Base-by-base conservation (phyloP, 1,140 invertebrate genomes). In the Littorina saxatilis region DNA sequence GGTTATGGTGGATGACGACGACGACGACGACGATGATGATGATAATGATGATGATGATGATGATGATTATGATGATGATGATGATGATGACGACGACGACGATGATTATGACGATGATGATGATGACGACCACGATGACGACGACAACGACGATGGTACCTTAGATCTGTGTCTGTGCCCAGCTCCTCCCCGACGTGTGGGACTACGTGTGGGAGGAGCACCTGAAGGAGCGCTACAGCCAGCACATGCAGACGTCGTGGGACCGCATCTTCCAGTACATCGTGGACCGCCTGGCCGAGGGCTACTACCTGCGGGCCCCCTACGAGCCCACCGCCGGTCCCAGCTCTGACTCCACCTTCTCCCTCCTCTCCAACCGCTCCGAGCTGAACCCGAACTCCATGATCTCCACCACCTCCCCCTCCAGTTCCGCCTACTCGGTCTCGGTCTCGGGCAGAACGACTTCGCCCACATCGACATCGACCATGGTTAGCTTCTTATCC, bases 141-240 rank as follows among this genome's bases (percentile, higher is more conserved):
- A 5, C 43, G 5, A 47, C 7, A 9, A 9, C 17, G 7, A 47
- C 17, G 43, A 9, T 47, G 43, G 5, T 47, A 5, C 43, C 43
- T 17, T 17, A 5, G 17, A 47, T 9, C 43, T 47, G 43, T 23
- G 55, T 23, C 17, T 27, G 55, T 7, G 7, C n/a, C n/a, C 61
- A 66, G 61, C 13, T 11, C 7, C 61, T 66, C 9, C 61, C 61
- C 27, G 61, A 23, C 61, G n/a, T 4, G 4, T 66, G 61, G 61
- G n/a, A 27, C 29, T 66, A 32, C 32, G 61, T 66, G 61, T 66
- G 61, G 61, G 61, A 66, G 61, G 61, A 66, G 0, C 61, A 66
- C 27, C 61, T 66, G 5, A 29, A 27, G 61, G 61, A 66, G 27
- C 61, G 61, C 61, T 66, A 27, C 29, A 32, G 27, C 7, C 9